Percentiles rank a stretch among this genome's conserved stretches.
phyloP scores from a whole-genome alignment of 2,113 vertebrate species.

The Hyla sarda region DNA sequence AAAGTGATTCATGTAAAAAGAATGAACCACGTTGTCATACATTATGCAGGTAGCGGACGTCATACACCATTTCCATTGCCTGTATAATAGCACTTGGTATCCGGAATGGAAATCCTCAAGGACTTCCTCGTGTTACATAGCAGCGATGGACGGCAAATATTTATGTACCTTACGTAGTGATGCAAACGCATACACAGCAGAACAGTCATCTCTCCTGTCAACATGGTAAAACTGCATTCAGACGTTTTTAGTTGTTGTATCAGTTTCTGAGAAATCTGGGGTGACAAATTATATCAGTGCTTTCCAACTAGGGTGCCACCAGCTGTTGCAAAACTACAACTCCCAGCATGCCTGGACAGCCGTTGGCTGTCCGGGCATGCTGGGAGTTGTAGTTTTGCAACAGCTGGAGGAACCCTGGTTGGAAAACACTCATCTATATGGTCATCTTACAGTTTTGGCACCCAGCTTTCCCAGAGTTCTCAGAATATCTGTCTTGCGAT shows the following conservation, averaged over 20 bases:
- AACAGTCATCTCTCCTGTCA: neutral
- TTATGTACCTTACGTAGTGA: neutral
- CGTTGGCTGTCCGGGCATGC: no score
- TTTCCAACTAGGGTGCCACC: no score
- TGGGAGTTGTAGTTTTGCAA: no score
- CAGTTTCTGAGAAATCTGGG: neutral
- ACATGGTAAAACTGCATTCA: neutral
- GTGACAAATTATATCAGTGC: neutral
- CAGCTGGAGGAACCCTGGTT: no score
- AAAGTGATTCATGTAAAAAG: neutral
- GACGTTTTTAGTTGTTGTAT: neutral
- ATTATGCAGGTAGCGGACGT: neutral
- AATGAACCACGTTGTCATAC: neutral
- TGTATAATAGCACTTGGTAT: neutral
- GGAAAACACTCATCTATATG: no score
- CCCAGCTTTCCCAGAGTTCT: no score
- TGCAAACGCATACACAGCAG: neutral
- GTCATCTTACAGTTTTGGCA: no score
- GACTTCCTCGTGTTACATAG: neutral
- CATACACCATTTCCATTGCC: neutral
- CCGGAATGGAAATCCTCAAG: neutral
- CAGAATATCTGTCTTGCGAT: no score
- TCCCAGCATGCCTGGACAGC: no score
- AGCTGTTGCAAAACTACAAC: no score
- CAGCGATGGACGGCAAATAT: neutral